These are phyloP conservation scores for Enteromius thamalakanensis DNA, from an alignment of 2,797 vertebrate genomes.

Conservation along the genomic window DNA sequence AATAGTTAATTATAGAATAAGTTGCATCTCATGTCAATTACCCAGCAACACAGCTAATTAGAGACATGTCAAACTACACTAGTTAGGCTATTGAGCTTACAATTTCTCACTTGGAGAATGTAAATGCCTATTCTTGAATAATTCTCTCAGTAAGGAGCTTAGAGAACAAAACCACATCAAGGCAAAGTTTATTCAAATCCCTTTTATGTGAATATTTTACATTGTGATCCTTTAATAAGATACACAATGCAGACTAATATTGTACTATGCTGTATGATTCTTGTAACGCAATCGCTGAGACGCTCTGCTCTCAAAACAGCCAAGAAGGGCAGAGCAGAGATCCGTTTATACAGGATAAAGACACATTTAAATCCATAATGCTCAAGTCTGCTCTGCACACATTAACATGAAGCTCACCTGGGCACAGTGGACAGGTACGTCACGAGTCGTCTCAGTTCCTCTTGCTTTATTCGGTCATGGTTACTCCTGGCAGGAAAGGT, in stretches of 20 bases:
- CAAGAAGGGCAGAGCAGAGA: not conserved
- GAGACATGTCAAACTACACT: not conserved
- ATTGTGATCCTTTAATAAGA: not conserved
- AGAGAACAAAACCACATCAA: slow-evolving; percentile 2
- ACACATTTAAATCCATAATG: not conserved
- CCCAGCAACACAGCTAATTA: not conserved
- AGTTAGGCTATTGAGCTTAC: not conserved
- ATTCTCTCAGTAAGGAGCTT: not conserved
- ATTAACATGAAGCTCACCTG: slow-evolving; percentile 79
- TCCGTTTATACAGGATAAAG: slow-evolving; percentile 9
- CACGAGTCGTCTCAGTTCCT: slow-evolving; percentile 94
- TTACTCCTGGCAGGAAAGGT: slow-evolving; percentile 97
- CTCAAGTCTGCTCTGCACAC: not conserved
- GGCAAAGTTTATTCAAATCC: not conserved
- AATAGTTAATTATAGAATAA: not conserved
- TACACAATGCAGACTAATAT: slow-evolving; percentile 1
- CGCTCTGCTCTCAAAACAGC: not conserved
- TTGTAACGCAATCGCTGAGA: not conserved
- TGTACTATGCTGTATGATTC: not conserved
- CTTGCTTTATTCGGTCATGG: slow-evolving; percentile 99
- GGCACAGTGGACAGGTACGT: slow-evolving; percentile 97
- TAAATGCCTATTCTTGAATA: slow-evolving; percentile 3
- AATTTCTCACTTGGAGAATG: not conserved
- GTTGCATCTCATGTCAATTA: not conserved
- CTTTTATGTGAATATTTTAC: not conserved